phyloP scores from a whole-genome alignment of 2,113 vertebrate species.

The Craseonycteris thonglongyai region DNA sequence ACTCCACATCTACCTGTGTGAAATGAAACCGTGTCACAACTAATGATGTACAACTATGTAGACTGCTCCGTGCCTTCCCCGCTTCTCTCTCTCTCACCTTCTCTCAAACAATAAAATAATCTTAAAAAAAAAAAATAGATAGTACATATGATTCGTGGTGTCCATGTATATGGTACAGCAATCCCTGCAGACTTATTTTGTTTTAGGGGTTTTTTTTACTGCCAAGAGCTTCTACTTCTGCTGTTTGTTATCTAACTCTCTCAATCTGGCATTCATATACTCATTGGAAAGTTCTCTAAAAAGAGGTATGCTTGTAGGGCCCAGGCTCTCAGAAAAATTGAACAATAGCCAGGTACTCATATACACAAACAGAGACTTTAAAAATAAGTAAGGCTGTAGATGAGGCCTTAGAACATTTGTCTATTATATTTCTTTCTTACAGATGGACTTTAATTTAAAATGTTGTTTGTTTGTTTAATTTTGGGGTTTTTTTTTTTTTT shows the following conservation, averaged over 20 bases:
- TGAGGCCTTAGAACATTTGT: background rate
- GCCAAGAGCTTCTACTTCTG: background rate
- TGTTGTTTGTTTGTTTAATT: too few species aligned
- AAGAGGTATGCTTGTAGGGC: background rate
- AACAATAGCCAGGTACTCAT: background rate
- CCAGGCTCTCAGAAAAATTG: background rate
- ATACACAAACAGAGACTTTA: background rate
- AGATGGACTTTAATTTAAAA: background rate
- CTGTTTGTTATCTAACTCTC: background rate
- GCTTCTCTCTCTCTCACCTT: too few species aligned
- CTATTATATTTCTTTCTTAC: conserved; percentile 27
- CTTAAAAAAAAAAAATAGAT: too few species aligned
- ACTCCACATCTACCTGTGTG: too few species aligned
- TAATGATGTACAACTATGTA: too few species aligned
- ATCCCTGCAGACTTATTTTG: background rate
- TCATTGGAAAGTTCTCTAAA: background rate
- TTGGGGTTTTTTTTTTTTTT: too few species aligned
- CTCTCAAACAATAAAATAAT: too few species aligned
- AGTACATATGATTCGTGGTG: background rate
- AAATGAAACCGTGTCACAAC: too few species aligned
- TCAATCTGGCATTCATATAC: background rate
- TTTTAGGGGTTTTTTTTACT: background rate
- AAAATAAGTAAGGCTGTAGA: background rate
- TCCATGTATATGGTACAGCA: background rate
- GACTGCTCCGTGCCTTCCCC: too few species aligned